phyloP scores from a whole-genome alignment of 2,888 invertebrate species.

The Lithophane socia region DNA sequence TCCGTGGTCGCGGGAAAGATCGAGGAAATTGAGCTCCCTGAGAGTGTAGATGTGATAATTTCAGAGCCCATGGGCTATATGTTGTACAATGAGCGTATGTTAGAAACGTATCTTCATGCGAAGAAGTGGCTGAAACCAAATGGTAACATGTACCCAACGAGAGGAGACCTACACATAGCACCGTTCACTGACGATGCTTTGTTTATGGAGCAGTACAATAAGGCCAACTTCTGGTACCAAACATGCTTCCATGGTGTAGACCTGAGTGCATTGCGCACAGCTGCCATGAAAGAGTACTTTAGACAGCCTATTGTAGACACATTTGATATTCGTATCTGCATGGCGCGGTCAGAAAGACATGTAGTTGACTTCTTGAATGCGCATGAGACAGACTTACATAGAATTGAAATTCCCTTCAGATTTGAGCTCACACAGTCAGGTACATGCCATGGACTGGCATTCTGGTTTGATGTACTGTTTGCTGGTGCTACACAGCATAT shows the following conservation, averaged over 20 bases:
- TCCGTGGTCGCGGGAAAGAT: constrained; percentile 99
- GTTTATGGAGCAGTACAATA: constrained; percentile 99
- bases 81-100: constrained; percentile 99
- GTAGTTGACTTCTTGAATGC: constrained; percentile 98
- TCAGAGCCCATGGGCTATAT: constrained; percentile 99
- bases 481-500: constrained; percentile 97
- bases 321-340: constrained; percentile 99
- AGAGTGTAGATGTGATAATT: constrained; percentile 98
- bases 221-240: constrained; percentile 99
- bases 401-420: constrained; percentile 98
- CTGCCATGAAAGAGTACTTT: constrained; percentile 99
- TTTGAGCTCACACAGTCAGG: constrained; percentile 98
- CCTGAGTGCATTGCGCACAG: constrained; percentile 96
- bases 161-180: constrained; percentile 99
- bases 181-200: constrained; percentile 99
- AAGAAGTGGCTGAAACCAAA: constrained; percentile 98
- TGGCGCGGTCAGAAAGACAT: constrained; percentile 98
- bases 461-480: constrained; percentile 99
- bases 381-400: constrained; percentile 97
- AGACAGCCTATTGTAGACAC: constrained; percentile 99
- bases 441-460: constrained; percentile 98
- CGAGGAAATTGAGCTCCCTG: constrained; percentile 98
- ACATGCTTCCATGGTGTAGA: constrained; percentile 99
- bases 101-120: constrained; percentile 99
- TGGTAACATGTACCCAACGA: constrained; percentile 99